phyloP scores from a whole-genome alignment of 1,140 invertebrate species.

The Anastrepha ludens region DNA sequence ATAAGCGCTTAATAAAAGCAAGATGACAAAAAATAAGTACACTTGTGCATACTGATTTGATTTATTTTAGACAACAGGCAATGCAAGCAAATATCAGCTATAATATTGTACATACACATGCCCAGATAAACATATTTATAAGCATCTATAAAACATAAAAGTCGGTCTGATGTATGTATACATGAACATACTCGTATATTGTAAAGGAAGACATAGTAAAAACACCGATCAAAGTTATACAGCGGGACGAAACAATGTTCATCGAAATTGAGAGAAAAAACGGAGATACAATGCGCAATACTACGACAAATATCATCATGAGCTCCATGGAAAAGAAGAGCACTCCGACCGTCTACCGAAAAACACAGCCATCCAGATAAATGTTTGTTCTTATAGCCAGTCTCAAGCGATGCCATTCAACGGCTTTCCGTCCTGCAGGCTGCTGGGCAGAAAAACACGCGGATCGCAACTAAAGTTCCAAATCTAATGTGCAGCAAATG shows the following conservation, averaged over 20 bases:
- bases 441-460: background rate
- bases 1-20: slow-evolving; percentile 55
- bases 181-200: background rate
- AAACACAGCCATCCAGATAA: background rate
- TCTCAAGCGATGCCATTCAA: background rate
- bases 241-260: slow-evolving; percentile 71
- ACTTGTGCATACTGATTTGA: slow-evolving; percentile 63
- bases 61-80: slow-evolving; percentile 67
- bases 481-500: slow-evolving; percentile 38
- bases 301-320: background rate
- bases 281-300: background rate
- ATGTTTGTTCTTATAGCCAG: background rate
- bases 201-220: slow-evolving; percentile 13
- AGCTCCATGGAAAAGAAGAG: background rate
- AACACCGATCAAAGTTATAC: slow-evolving; percentile 56
- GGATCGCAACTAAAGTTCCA: slow-evolving; percentile 30
- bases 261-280: background rate
- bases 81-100: background rate
- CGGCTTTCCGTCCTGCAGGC: background rate
- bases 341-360: background rate
- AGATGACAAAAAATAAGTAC: slow-evolving; percentile 4
- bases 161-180: background rate
- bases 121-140: slow-evolving; percentile 2
- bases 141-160: slow-evolving; percentile 13
- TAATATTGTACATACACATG: background rate